These are phyloP conservation scores for Phoebastria nigripes DNA, from an alignment of 2,797 vertebrate genomes.

Conservation along the genomic window DNA sequence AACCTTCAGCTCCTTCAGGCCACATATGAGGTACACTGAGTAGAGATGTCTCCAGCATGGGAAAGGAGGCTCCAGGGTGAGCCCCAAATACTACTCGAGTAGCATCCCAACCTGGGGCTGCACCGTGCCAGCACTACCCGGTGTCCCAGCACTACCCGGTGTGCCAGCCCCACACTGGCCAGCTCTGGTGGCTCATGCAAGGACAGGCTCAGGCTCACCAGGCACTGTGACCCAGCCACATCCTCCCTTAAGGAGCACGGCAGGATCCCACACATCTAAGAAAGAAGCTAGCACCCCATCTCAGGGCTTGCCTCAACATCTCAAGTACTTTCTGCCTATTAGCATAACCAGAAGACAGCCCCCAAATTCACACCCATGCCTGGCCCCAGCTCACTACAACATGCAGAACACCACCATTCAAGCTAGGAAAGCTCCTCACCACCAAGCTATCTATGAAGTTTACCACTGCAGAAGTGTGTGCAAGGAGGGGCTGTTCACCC, in stretches of 20 bases:
- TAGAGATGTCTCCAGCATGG: not conserved
- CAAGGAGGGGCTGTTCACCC: not conserved
- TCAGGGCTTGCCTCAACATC: not conserved
- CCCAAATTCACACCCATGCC: not conserved
- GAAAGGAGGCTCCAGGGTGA: not conserved
- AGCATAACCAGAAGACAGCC: not conserved
- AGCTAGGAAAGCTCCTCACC: not conserved
- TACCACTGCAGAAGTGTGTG: not conserved
- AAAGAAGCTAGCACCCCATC: not conserved
- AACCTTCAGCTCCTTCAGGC: not conserved
- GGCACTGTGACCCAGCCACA: not conserved
- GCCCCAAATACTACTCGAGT: not conserved
- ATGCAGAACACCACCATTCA: accelerated
- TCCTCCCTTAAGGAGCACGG: not conserved
- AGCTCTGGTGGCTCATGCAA: not conserved
- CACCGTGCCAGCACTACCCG: accelerated
- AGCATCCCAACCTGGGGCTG: not conserved
- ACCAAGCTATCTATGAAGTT: not conserved
- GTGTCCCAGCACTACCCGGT: accelerated
- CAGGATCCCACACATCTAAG: not conserved
- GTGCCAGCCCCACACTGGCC: not conserved
- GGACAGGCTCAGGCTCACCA: not conserved
- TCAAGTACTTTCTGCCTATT: not conserved
- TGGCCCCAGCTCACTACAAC: not conserved
- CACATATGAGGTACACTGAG: accelerated